Base-by-base conservation (phyloP, 2,113 vertebrate species). In the Oceanites oceanicus region DNA sequence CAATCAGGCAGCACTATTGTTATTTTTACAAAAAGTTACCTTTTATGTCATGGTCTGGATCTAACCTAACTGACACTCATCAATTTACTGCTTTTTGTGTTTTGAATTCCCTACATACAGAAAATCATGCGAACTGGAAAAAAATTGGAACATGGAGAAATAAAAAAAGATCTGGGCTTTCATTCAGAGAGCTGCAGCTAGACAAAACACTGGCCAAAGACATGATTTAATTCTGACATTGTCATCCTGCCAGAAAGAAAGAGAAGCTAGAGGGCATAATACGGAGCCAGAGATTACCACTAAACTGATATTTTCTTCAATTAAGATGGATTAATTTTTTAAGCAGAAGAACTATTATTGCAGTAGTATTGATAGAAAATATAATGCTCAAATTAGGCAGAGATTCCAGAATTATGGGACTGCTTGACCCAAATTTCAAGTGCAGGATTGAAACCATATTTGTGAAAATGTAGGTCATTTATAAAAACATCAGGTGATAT, bases 241-340 rank as follows among this genome's bases (percentile, higher is more conserved):
- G 70, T 70, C 83, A 84, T 65, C 70, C 55, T 78, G 56, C 73
- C 88, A 86, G 52, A 92, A 87, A 81, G 30, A 88, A 92, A 63
- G 29, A 71, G 77, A 90, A 85, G 67, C 84, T 58, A 73, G 82
- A 92, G 66, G 68, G 80, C 70, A 93, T 72, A 77, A 92, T 53
- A 47, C 7, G 13, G 77, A 94, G 62, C 36, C 87, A 92, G 66
- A 78, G 70, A 95, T 70, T 91, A 76, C 56, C 26, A 82, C 49
- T 94, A 91, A 76, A 90, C 10, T 79, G 91, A 50, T 88, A 73
- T 86, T 92, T 93, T 70, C 81, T 55, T 86, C 47, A 92, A 94
- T 95, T 81, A 95, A 90, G 34, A 88, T 67, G 25, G 83, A 94
- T 86, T 73, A 40, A 47, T 40, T 85, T 86, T 89, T 91, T 90